Base-by-base conservation (phyloP, 2,113 vertebrate species). In the Antigone vipio region DNA sequence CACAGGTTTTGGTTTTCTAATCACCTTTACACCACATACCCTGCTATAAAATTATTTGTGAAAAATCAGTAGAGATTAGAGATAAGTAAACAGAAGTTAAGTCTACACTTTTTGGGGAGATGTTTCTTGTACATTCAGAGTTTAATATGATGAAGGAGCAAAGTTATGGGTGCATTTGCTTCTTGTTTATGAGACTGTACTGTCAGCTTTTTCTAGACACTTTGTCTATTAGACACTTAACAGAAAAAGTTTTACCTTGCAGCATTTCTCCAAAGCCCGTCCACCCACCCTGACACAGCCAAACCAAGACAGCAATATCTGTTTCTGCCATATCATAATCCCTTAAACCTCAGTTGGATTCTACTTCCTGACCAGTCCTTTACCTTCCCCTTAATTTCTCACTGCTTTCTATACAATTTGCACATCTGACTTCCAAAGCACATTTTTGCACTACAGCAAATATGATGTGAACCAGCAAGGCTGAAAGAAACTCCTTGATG, bases 21-120 rank as follows among this genome's bases (percentile, higher is more conserved):
- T 26, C 22, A 55, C 6, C 20, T 77, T 77, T 49, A 42, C 0
- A 2, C 4, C 11, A 23, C 22, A 32, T 6, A 42, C 1, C 3
- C 11, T 15, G 4, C 11, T 45, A 26, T 27, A 66, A 87, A 66
- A n/a, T 60, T 50, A 32, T 26, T 52, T 20, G 32, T 32, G 17
- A 58, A 84, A 81, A 47, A 67, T 34, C 12, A n/a, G 5, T 4
- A 38, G 26, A 19, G 11, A 40, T 35, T 44, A 64, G 9, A 40
- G 18, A 42, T 10, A 73, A 68, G 9, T 27, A 74, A 85, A 52
- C 17, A 72, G 34, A 93, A 44, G 16, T 52, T 72, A 63, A 68
- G 12, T 52, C 14, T 63, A 10, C 5, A 9, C 1, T 55, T 91
- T 35, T 2, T 1, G 2, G 8, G 8, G 2, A 91, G 75, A 30